Percentiles rank a stretch among this genome's conserved stretches.
Conservation (phyloP, 2,797 vertebrate genomes). For the Morelia viridis region DNA sequence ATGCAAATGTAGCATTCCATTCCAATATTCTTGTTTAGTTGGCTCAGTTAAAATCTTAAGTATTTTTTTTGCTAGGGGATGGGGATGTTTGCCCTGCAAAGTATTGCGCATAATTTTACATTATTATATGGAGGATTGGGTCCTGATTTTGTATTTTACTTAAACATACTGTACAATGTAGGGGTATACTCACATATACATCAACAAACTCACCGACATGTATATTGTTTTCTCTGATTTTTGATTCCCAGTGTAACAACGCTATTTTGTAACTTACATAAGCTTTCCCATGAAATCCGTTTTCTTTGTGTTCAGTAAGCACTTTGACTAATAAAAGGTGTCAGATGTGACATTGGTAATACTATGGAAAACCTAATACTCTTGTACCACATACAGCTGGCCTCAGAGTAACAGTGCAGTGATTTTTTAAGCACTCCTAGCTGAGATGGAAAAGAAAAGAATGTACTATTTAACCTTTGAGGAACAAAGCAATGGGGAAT, state of each 20-base stretch:
- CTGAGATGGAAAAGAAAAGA: conserved; percentile 16
- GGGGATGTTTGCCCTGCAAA: background rate
- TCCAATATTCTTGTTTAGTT: background rate
- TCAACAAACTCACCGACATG: background rate
- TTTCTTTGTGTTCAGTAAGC: conserved; percentile 1
- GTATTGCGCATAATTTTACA: background rate
- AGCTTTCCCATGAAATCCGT: background rate
- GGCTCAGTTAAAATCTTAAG: background rate
- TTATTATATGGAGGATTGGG: background rate
- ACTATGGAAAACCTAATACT: background rate
- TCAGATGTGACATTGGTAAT: background rate
- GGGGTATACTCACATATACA: background rate
- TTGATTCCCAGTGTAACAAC: background rate
- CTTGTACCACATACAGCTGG: background rate
- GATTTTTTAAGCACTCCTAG: background rate
- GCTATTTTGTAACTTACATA: background rate
- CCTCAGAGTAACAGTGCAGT: conserved; percentile 36
- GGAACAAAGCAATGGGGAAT: conserved; percentile 10
- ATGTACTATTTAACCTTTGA: conserved; percentile 38
- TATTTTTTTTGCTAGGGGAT: background rate
- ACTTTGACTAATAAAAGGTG: conserved; percentile 11
- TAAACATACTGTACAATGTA: conserved; percentile 38
- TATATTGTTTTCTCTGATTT: background rate
- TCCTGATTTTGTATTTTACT: background rate
- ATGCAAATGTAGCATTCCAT: background rate